These are phyloP conservation scores for Criorhina ranunculi DNA, from an alignment of 2,888 invertebrate genomes.

Conservation along the genomic window DNA sequence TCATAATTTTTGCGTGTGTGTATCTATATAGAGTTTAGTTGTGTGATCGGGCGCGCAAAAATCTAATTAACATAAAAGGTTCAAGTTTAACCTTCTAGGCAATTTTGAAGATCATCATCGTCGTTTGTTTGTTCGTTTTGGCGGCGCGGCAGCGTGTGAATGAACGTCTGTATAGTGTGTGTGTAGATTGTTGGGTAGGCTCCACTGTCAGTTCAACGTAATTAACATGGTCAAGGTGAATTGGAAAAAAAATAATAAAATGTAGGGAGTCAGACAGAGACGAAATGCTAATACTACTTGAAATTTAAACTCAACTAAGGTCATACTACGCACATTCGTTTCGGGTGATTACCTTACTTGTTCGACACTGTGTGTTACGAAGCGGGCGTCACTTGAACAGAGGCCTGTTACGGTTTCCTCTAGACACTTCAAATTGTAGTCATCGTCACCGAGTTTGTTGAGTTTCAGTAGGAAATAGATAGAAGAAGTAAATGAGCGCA, in stretches of 20 bases:
- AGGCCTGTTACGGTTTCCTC: slow-evolving; percentile 13
- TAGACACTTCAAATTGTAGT: slow-evolving; percentile 10
- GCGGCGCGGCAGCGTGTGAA: too few species aligned
- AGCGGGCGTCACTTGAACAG: slow-evolving; percentile 35
- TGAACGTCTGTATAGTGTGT: slow-evolving; percentile 13
- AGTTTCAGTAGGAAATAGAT: slow-evolving; percentile 20
- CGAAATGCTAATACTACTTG: slow-evolving; percentile 31
- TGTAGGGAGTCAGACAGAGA: slow-evolving; percentile 23
- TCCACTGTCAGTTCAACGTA: slow-evolving; percentile 63
- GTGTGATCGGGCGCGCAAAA: slow-evolving; percentile 52
- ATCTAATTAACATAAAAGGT: slow-evolving; percentile 69
- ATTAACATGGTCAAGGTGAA: slow-evolving; percentile 73
- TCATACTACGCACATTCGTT: slow-evolving; percentile 50
- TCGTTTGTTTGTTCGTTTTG: slow-evolving; percentile 7
- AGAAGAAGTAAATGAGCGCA: slow-evolving; percentile 37
- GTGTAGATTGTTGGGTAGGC: slow-evolving; percentile 41
- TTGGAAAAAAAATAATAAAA: slow-evolving; percentile 30
- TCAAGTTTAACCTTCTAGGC: slow-evolving; percentile 63
- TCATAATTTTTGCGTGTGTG: slow-evolving; percentile 43
- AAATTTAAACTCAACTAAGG: slow-evolving; percentile 68
- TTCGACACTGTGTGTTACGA: not conserved
- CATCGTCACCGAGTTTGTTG: too few species aligned
- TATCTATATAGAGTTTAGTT: not conserved
- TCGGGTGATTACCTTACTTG: slow-evolving; percentile 60
- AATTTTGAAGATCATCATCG: slow-evolving; percentile 59